A percentile compares a stretch with the other conserved stretches of the same genome.
phyloP scores from a whole-genome alignment of 2,888 invertebrate species.

The Cryptocephalus moraei region DNA sequence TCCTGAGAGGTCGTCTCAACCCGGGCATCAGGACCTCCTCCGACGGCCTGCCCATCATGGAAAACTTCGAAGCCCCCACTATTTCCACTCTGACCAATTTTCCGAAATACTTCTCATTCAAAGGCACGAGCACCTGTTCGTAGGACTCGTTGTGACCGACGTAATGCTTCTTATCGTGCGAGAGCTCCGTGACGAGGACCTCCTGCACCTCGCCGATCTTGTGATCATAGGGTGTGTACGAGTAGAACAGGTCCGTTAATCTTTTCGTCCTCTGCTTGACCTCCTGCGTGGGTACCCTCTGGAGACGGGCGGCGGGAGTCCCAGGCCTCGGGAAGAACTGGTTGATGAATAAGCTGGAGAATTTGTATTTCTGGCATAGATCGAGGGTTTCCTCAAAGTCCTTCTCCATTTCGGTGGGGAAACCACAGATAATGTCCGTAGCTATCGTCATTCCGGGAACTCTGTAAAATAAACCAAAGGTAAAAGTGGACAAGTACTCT shows the following conservation, averaged over 20 bases:
- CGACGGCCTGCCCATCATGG: conserved; percentile 62
- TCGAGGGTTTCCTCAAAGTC: conserved; percentile 84
- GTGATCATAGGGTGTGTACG: conserved; percentile 74
- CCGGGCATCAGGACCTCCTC: conserved; percentile 42
- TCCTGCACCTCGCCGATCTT: conserved; percentile 58
- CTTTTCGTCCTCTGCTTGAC: conserved; percentile 85
- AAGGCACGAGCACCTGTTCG: conserved; percentile 83
- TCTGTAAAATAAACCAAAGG: conserved; percentile 41
- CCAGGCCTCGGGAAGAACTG: conserved; percentile 96
- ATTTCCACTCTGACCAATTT: conserved; percentile 73
- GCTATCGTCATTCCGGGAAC: conserved; percentile 89
- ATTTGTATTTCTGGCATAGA: conserved; percentile 76
- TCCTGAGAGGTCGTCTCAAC: conserved; percentile 43
- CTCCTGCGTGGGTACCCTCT: conserved; percentile 70
- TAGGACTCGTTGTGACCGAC: conserved; percentile 95
- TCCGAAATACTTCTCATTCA: conserved; percentile 67
- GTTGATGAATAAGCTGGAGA: conserved; percentile 93
- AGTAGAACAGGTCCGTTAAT: conserved; percentile 80
- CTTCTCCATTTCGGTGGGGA: conserved; percentile 86
- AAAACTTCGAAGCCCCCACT: conserved; percentile 58
- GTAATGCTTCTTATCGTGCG: conserved; percentile 80
- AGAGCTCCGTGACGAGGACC: conserved; percentile 86
- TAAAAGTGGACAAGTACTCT: too few species aligned
- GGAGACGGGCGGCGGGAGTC: conserved; percentile 89
- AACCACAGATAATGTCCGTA: conserved; percentile 97